Evolutionary conservation across 2,888 invertebrate genomes (phyloP), one percentile per base, ranked within the genome.

Genomic region (Drosophila recens): DNA sequence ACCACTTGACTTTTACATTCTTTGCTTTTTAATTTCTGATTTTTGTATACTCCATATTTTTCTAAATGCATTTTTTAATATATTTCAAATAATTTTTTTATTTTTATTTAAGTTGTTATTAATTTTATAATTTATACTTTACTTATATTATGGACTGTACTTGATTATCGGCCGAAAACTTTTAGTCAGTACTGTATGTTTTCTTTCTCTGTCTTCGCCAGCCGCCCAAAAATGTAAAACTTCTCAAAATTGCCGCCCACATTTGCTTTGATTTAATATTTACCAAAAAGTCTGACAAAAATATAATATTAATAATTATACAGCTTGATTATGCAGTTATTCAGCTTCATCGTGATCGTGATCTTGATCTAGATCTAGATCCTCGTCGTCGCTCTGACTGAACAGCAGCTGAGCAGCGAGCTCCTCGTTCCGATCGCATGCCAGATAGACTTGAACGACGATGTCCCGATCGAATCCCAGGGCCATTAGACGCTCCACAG

Each of bases 361-460:
- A 13, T 54, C 30, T 17, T 43, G 23, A 30, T 56, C n/a, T 3
- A 48, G 34, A 13, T 56, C n/a, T 1, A 48, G 34, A 13, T 27
- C 63, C 5, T 89, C 90, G 42, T 90, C 90, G 52, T 90, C 90
- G 52, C 78, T 79, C 57, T 90, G 79, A 10, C 84, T 80, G 65
- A 90, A 89, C 8, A 91, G 78, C 42, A 90, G 75, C 51, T 90
- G 89, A 4, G 91, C 91, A 5, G 91, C 77, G 40, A 89, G 75
- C 45, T 89, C 89, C 57, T 91, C 91, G 40, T 91, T 86, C 65
- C 84, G 90, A 43, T 90, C 88, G 49, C 91, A 91, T 11, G 90
- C 90, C 36, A 91, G 46, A 17, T 86, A 91, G 11, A 82, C 80
- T 58, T 87, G 87, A 38, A 90, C 30, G 4, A 90, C 91, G 15